A percentile compares a stretch with the other conserved stretches of the same genome.
These are phyloP conservation scores for Thyatira batis DNA, from an alignment of 2,888 invertebrate genomes.

Conservation along the genomic window DNA sequence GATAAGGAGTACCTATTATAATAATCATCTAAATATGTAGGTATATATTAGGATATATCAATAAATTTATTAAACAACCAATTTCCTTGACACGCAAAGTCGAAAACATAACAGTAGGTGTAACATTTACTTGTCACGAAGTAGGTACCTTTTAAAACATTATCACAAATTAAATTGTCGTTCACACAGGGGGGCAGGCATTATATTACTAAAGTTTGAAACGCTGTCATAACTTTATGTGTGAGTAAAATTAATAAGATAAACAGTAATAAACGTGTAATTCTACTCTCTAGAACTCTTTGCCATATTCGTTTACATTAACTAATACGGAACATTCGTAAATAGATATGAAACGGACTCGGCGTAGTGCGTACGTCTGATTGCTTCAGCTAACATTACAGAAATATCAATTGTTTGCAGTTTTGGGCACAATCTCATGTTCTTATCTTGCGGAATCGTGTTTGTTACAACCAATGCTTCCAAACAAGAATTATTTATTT, in stretches of 20 bases:
- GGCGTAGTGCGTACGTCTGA: conserved; percentile 98
- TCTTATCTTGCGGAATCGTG: conserved; percentile 94
- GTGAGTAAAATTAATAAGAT: neutral
- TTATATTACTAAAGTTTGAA: neutral
- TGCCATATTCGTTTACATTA: neutral
- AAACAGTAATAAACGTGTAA: neutral
- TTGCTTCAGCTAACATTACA: conserved; percentile 99
- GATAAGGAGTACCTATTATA: too few species aligned
- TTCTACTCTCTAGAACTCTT: neutral
- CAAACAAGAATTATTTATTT: conserved; percentile 92
- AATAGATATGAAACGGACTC: conserved; percentile 99
- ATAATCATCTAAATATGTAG: too few species aligned
- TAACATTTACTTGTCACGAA: neutral
- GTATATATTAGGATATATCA: too few species aligned
- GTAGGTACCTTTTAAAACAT: neutral
- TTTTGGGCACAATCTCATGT: conserved; percentile 89
- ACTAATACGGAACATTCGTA: conserved; percentile 96
- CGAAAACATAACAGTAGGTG: too few species aligned
- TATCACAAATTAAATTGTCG: neutral
- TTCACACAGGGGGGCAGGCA: neutral
- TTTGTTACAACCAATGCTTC: conserved; percentile 96
- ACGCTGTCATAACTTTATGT: neutral
- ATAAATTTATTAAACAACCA: too few species aligned
- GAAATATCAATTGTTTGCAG: conserved; percentile 98
- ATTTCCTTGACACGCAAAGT: too few species aligned